Conservation (phyloP, 2,797 vertebrate species). For the Erpetoichthys calabaricus region DNA sequence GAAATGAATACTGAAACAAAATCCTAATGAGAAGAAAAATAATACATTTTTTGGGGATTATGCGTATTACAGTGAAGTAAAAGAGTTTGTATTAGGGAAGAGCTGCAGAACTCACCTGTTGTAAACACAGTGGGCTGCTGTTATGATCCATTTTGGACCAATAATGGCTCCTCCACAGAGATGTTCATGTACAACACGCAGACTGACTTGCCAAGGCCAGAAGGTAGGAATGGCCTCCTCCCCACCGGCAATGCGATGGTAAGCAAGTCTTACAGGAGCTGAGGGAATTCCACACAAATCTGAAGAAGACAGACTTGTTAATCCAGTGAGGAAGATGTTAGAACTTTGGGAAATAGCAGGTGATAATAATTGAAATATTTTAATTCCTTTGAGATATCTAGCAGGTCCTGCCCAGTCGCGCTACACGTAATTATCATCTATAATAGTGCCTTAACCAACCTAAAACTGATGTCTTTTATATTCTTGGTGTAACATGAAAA, state of each 20-base stretch:
- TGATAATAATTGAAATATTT: no score
- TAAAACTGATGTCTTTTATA: no score
- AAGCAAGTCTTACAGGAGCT: slow-evolving; percentile 25
- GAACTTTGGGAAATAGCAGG: no score
- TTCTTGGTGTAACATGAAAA: no score
- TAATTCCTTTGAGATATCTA: no score
- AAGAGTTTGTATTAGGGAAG: neutral
- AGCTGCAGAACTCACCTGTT: slow-evolving; percentile 15
- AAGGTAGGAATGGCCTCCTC: slow-evolving; percentile 30
- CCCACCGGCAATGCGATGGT: slow-evolving; percentile 24
- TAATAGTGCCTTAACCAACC: no score
- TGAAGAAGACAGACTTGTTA: slow-evolving; percentile 4
- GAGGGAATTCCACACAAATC: slow-evolving; percentile 18
- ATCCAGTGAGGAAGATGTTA: no score
- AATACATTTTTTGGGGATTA: no score
- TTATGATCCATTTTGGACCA: slow-evolving; percentile 24
- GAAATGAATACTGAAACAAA: no score
- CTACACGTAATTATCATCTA: no score
- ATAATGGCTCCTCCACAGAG: slow-evolving; percentile 27
- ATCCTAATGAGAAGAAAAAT: no score
- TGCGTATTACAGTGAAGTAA: neutral
- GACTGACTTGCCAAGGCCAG: slow-evolving; percentile 37
- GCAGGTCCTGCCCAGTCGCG: no score
- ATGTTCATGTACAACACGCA: slow-evolving; percentile 28
- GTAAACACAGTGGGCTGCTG: slow-evolving; percentile 29